Percentiles rank a stretch among this genome's conserved stretches.
Evolutionary conservation across 2,113 vertebrate genomes (phyloP).

Genomic region (Loxodonta africana): DNA sequence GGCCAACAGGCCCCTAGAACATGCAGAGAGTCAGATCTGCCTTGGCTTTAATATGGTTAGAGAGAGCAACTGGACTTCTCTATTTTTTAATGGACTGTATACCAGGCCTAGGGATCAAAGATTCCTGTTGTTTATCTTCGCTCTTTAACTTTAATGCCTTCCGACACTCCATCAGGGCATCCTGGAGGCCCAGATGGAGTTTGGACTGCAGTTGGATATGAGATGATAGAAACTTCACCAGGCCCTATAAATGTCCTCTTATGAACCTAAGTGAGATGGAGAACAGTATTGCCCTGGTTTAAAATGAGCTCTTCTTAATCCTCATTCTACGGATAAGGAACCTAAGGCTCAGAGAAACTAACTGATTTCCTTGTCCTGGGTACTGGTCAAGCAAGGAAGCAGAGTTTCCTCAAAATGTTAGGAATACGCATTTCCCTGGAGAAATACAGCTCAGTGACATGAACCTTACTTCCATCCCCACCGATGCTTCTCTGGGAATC

Average conservation of each 20-base stretch:
- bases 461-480: neutral
- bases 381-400: neutral
- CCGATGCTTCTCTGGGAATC: neutral
- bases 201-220: neutral
- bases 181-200: neutral
- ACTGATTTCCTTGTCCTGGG: neutral
- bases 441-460: neutral
- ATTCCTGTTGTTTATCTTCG: slow-evolving; percentile 39
- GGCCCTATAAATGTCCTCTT: neutral
- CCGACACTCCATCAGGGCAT: slow-evolving; percentile 38
- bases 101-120: slow-evolving; percentile 61
- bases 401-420: neutral
- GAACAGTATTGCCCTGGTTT: neutral
- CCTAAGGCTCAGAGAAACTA: neutral
- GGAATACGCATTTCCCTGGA: neutral
- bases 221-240: neutral
- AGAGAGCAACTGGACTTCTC: neutral
- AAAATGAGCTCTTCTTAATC: neutral
- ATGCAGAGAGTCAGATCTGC: neutral
- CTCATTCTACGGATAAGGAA: slow-evolving; percentile 20
- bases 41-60: slow-evolving; percentile 61
- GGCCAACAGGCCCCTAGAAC: neutral
- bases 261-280: neutral
- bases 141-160: slow-evolving; percentile 46
- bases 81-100: slow-evolving; percentile 37